These are phyloP conservation scores for Gymnogyps californianus DNA, from an alignment of 2,113 vertebrate species.

Conservation along the genomic window DNA sequence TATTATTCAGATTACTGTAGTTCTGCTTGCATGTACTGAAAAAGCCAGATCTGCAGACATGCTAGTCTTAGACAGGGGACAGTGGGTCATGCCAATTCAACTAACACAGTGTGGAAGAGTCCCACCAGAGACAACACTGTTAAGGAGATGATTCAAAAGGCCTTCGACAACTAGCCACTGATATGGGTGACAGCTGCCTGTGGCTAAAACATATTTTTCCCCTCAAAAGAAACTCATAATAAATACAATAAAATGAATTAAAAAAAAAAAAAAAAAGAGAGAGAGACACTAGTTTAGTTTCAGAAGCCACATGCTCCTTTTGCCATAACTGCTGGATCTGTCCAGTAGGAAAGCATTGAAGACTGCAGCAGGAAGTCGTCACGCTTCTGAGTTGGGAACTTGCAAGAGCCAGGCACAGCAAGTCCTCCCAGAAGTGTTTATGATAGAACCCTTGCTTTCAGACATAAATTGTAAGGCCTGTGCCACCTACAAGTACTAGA, in stretches of 20 bases:
- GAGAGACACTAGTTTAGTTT: not conserved
- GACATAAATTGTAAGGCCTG: no score
- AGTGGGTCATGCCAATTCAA: not conserved
- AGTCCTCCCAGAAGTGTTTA: not conserved
- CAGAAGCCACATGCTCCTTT: not conserved
- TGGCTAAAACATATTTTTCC: not conserved
- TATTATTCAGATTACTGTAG: not conserved
- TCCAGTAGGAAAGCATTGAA: rapidly evolving
- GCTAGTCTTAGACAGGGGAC: no score
- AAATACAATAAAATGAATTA: not conserved
- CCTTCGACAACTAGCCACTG: not conserved
- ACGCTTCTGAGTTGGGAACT: not conserved
- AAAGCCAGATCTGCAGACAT: not conserved
- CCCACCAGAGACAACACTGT: not conserved
- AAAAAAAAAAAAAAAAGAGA: no score
- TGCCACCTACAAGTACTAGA: not conserved
- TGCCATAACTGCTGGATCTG: no score
- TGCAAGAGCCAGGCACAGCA: no score
- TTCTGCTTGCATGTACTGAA: not conserved
- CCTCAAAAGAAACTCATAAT: not conserved
- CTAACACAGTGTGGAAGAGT: not conserved
- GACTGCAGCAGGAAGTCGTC: rapidly evolving
- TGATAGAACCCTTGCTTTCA: not conserved
- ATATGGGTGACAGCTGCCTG: not conserved
- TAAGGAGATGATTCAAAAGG: not conserved